These are phyloP conservation scores for Carterocephalus palaemon DNA, from an alignment of 2,888 invertebrate species.

Conservation along the genomic window DNA sequence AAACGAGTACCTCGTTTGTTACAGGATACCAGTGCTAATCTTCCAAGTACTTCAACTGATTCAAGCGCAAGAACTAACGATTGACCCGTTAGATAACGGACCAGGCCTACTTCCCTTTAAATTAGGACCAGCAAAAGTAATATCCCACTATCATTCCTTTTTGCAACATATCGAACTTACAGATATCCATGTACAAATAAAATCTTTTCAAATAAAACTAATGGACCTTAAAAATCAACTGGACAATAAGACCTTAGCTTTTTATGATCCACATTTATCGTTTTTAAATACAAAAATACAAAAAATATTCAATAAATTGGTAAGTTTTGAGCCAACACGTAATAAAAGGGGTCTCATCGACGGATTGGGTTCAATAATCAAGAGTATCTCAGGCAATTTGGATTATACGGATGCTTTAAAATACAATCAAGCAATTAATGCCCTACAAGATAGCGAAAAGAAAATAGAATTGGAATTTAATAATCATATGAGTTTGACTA, in stretches of 20 bases:
- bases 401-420: too few species aligned
- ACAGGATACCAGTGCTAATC: conserved; percentile 26
- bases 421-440: too few species aligned
- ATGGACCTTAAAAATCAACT: neutral
- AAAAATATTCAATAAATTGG: neutral
- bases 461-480: too few species aligned
- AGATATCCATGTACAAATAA: neutral
- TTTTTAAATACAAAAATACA: neutral
- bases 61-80: conserved; percentile 29
- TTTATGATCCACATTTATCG: conserved; percentile 2
- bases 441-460: too few species aligned
- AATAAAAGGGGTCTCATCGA: conserved; percentile 8
- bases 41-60: conserved; percentile 20
- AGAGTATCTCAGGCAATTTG: too few species aligned
- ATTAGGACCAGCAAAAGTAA: conserved; percentile 28
- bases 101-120: conserved; percentile 33
- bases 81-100: conserved; percentile 31
- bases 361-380: conserved; percentile 19
- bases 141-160: conserved; percentile 34
- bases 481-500: too few species aligned
- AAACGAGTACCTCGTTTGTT: conserved; percentile 29
- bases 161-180: conserved; percentile 19
- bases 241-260: neutral
- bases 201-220: neutral
- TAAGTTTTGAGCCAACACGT: neutral